Conservation (phyloP, 1,140 invertebrate species). For the Drosophila saltans region DNA sequence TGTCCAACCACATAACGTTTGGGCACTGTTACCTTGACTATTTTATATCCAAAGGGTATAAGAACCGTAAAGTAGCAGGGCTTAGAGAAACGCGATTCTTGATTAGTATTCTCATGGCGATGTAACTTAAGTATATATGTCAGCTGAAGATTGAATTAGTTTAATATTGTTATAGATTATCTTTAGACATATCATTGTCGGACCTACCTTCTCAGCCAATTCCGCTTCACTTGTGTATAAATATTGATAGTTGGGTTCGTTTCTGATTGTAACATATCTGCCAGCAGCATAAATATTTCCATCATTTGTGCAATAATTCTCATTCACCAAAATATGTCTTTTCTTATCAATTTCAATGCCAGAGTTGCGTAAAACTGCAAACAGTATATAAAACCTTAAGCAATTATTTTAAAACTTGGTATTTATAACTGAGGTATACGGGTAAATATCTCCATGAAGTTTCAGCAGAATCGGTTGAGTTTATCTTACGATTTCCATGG, state of each 20-base stretch:
- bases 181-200: no score
- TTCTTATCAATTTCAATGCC: constrained; percentile 15
- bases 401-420: no score
- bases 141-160: constrained; percentile 14
- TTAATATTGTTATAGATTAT: no score
- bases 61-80: constrained; percentile 30
- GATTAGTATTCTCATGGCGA: neutral
- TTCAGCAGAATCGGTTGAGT: no score
- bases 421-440: no score
- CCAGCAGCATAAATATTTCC: constrained; percentile 55
- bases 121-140: constrained; percentile 25
- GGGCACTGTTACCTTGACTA: constrained; percentile 49
- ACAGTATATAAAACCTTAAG: no score
- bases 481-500: no score
- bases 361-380: constrained; percentile 12
- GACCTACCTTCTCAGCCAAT: constrained; percentile 54
- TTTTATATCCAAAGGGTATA: constrained; percentile 45
- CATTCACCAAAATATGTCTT: constrained; percentile 43
- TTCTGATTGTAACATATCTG: constrained; percentile 14
- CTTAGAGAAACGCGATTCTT: constrained; percentile 29
- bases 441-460: no score
- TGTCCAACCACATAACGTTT: constrained; percentile 41
- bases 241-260: constrained; percentile 50
- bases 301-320: constrained; percentile 47
- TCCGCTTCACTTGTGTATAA: constrained; percentile 30